Evolutionary conservation across 37 sponge, comb jelly and placozoan genomes (phyloP).

Genomic region (Crambe crambe): DNA sequence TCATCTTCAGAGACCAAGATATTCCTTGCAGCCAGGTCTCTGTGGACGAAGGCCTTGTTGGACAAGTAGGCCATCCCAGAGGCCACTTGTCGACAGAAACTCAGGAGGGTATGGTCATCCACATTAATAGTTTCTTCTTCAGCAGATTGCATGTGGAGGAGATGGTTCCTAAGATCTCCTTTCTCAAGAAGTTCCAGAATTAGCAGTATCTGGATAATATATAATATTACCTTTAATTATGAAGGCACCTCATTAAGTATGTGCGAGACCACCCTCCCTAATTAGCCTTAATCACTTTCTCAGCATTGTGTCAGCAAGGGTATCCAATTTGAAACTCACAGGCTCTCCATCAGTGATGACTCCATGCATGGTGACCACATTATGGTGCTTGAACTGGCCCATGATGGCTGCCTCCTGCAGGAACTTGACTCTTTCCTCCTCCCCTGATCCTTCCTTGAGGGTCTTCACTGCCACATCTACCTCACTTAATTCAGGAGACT

Average conservation of each 20-base stretch:
- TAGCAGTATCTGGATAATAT: neutral
- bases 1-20: conserved; percentile 10
- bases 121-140: neutral
- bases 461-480: conserved; percentile 44
- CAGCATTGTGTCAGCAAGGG: too few species aligned
- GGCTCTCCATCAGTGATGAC: conserved; percentile 11
- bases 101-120: neutral
- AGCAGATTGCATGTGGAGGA: neutral
- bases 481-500: neutral
- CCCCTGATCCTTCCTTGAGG: conserved; percentile 18
- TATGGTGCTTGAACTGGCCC: conserved; percentile 17
- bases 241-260: too few species aligned
- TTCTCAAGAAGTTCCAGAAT: neutral
- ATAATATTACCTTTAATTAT: too few species aligned
- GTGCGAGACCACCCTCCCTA: neutral
- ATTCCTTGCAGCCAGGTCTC: conserved; percentile 18
- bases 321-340: too few species aligned
- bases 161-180: neutral
- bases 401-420: conserved; percentile 27
- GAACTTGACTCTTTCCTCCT: conserved; percentile 25
- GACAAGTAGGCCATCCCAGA: neutral
- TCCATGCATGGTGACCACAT: conserved; percentile 19
- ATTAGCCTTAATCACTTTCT: too few species aligned
- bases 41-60: neutral
- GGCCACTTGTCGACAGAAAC: neutral